phyloP scores from a whole-genome alignment of 2,888 invertebrate species.

The Malthinus seriepunctatus region DNA sequence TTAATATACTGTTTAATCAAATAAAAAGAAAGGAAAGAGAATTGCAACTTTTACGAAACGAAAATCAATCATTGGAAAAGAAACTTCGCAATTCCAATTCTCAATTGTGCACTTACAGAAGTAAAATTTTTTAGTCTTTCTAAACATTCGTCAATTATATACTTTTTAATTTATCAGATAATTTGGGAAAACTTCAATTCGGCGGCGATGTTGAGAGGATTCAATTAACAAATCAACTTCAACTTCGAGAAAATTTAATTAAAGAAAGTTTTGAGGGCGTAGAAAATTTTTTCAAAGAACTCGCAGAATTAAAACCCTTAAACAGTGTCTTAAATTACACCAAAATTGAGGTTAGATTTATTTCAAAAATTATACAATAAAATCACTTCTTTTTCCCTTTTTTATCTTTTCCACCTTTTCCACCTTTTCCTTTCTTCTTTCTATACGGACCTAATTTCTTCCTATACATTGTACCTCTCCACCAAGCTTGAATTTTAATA shows the following conservation, averaged over 20 bases:
- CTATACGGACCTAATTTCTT: slow-evolving; percentile 39
- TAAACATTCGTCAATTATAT: neutral
- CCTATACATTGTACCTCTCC: slow-evolving; percentile 42
- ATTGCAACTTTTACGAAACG: slow-evolving; percentile 39
- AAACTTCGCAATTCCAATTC: slow-evolving; percentile 38
- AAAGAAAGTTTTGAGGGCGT: slow-evolving; percentile 42
- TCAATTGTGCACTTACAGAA: slow-evolving; percentile 42
- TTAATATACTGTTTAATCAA: slow-evolving; percentile 36
- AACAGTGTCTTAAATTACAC: slow-evolving; percentile 36
- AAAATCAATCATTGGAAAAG: slow-evolving; percentile 41
- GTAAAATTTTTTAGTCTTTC: slow-evolving; percentile 25
- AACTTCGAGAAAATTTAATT: slow-evolving; percentile 36
- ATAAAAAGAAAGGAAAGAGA: slow-evolving; percentile 43
- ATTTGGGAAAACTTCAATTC: slow-evolving; percentile 41
- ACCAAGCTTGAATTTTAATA: slow-evolving; percentile 46
- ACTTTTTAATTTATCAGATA: slow-evolving; percentile 37
- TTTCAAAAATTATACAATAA: slow-evolving; percentile 4
- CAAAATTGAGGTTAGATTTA: slow-evolving; percentile 35
- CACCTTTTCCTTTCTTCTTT: slow-evolving; percentile 32
- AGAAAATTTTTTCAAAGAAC: slow-evolving; percentile 42
- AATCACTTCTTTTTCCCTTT: slow-evolving; percentile 12
- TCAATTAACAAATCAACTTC: slow-evolving; percentile 29
- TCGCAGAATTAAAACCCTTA: slow-evolving; percentile 38
- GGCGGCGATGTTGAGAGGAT: slow-evolving; percentile 9
- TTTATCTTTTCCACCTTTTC: slow-evolving; percentile 13